These are phyloP conservation scores for Drosophila repleta DNA, from an alignment of 1,140 invertebrate species.

Conservation along the genomic window DNA sequence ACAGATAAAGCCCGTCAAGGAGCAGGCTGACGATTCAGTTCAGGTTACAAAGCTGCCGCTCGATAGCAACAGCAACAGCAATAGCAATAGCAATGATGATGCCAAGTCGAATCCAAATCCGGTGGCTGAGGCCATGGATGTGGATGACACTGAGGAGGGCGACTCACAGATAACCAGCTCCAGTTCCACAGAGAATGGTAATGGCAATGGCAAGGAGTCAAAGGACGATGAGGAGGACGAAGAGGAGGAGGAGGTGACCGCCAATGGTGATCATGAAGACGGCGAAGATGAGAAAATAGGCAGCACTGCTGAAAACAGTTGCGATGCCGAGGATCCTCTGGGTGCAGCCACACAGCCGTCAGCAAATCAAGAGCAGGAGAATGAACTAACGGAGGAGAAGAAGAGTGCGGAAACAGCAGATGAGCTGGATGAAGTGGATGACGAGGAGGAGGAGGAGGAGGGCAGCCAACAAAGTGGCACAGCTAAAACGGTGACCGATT, in stretches of 20 bases:
- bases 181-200: constrained; percentile 60
- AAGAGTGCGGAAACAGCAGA: constrained; percentile 38
- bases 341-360: constrained; percentile 48
- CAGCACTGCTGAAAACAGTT: constrained; percentile 70
- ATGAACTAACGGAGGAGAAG: constrained; percentile 34
- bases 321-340: constrained; percentile 71
- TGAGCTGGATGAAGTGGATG: constrained; percentile 46
- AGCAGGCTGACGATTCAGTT: constrained; percentile 20
- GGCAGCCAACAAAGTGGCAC: constrained; percentile 55
- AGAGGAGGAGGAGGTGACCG: constrained; percentile 65
- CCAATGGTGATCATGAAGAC: constrained; percentile 69
- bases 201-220: constrained; percentile 47
- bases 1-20: constrained; percentile 14
- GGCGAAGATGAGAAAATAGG: constrained; percentile 71
- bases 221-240: constrained; percentile 55
- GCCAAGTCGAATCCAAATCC: constrained; percentile 21
- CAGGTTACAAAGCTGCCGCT: constrained; percentile 19
- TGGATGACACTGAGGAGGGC: constrained; percentile 56
- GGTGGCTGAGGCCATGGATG: constrained; percentile 41
- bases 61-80: constrained; percentile 23
- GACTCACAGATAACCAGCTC: constrained; percentile 75
- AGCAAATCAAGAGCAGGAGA: constrained; percentile 24
- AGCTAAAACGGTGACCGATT: constrained; percentile 49
- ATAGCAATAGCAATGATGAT: constrained; percentile 34
- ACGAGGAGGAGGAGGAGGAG: constrained; percentile 59